phyloP scores from a whole-genome alignment of 2,113 vertebrate species.

The Megaleporinus macrocephalus region DNA sequence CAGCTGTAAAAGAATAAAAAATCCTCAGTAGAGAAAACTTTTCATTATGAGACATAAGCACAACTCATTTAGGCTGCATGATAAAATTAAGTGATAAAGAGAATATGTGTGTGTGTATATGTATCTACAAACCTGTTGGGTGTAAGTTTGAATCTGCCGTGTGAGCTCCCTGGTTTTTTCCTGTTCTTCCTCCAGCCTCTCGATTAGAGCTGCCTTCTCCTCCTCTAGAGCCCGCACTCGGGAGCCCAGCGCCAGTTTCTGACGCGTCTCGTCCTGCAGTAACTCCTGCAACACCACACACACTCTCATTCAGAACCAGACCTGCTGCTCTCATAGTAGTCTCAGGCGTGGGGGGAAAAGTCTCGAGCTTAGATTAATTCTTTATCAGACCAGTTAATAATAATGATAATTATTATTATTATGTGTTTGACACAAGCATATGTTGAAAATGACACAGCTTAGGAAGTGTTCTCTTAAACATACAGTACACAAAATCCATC shows the following conservation, averaged over 20 bases:
- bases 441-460: too few relatives aligned
- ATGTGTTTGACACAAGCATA: too few relatives aligned
- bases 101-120: background rate
- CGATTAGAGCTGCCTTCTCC: constrained; percentile 80
- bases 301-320: background rate
- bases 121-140: constrained; percentile 42
- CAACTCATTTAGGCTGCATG: too few relatives aligned
- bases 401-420: too few relatives aligned
- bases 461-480: too few relatives aligned
- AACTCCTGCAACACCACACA: constrained; percentile 75
- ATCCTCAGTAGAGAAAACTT: too few relatives aligned
- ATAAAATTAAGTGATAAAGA: too few relatives aligned
- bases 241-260: constrained; percentile 83
- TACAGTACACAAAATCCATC: too few relatives aligned
- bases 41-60: too few relatives aligned
- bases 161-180: constrained; percentile 74
- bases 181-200: constrained; percentile 88
- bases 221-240: constrained; percentile 85
- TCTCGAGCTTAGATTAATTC: too few relatives aligned
- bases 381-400: too few relatives aligned
- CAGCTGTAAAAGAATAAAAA: background rate
- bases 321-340: constrained; percentile 4
- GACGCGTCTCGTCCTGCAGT: constrained; percentile 87
- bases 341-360: background rate
- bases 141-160: constrained; percentile 79